Evolutionary conservation across 2,888 invertebrate species (phyloP).

Genomic region (Plagodis dolabraria): DNA sequence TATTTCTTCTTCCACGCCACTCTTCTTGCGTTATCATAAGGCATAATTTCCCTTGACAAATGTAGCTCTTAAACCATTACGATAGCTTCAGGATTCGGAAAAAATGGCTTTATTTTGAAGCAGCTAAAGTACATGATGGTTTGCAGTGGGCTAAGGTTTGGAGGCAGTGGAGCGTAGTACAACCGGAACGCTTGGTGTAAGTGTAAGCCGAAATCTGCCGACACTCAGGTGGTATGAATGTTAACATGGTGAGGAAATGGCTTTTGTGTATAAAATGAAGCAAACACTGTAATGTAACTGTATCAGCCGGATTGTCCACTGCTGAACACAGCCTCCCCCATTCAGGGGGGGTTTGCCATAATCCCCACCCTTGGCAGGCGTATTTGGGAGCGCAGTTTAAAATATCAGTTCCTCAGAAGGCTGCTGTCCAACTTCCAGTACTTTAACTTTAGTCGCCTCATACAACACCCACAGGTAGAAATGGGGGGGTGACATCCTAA

Average conservation of each 20-base stretch:
- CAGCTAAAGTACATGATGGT: slow-evolving; percentile 40
- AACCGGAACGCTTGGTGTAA: slow-evolving; percentile 64
- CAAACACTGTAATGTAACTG: too few species aligned
- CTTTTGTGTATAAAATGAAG: slow-evolving; percentile 44
- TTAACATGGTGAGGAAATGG: slow-evolving; percentile 52
- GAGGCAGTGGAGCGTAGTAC: slow-evolving; percentile 50
- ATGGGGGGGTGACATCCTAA: too few species aligned
- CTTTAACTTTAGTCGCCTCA: too few species aligned
- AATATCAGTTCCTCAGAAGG: too few species aligned
- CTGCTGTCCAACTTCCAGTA: too few species aligned
- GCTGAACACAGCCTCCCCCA: too few species aligned
- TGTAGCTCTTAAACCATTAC: slow-evolving; percentile 16
- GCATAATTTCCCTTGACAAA: slow-evolving; percentile 39
- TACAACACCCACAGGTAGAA: too few species aligned
- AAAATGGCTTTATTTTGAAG: slow-evolving; percentile 32
- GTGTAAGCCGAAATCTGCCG: slow-evolving; percentile 77
- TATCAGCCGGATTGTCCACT: too few species aligned
- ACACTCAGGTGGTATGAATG: slow-evolving; percentile 70
- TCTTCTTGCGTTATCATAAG: slow-evolving; percentile 33
- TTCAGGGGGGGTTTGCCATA: too few species aligned
- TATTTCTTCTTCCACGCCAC: slow-evolving; percentile 25
- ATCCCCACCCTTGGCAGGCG: too few species aligned
- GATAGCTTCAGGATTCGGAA: slow-evolving; percentile 3
- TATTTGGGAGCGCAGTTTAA: too few species aligned
- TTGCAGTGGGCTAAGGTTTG: slow-evolving; percentile 27